Evolutionary conservation across 2,888 invertebrate species (phyloP).

Genomic region (Caenorhabditis macrosperma): DNA sequence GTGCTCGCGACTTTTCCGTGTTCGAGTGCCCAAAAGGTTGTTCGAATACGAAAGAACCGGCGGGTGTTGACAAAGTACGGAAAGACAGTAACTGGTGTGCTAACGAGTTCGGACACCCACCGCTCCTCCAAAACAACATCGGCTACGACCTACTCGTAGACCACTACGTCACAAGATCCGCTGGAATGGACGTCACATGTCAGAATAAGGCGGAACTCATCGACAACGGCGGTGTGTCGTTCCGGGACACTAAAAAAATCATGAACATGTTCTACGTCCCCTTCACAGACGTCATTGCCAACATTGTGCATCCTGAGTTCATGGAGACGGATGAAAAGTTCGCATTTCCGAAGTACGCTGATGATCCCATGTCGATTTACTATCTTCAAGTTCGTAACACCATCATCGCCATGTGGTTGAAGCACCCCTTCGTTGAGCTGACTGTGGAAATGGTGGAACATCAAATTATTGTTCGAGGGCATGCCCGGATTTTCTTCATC

Average conservation of each 20-base stretch:
- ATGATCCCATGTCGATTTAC: slow-evolving; percentile 41
- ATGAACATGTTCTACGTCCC: slow-evolving; percentile 60
- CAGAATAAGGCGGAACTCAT: slow-evolving; percentile 38
- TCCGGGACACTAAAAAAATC: slow-evolving; percentile 35
- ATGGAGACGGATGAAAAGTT: slow-evolving; percentile 81
- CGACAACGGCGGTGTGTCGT: slow-evolving; percentile 35
- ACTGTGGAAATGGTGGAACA: slow-evolving; percentile 35
- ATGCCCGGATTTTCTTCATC: slow-evolving; percentile 42
- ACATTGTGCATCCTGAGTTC: slow-evolving; percentile 80
- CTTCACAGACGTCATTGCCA: slow-evolving; percentile 51
- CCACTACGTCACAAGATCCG: slow-evolving; percentile 40
- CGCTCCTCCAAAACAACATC: slow-evolving; percentile 46
- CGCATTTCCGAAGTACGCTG: slow-evolving; percentile 80
- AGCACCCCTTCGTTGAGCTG: slow-evolving; percentile 80
- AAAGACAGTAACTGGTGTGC: slow-evolving; percentile 17
- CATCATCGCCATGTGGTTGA: slow-evolving; percentile 81
- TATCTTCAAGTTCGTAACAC: slow-evolving; percentile 82
- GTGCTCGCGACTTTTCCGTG: slow-evolving; percentile 9
- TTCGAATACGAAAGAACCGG: slow-evolving; percentile 4
- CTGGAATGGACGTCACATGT: slow-evolving; percentile 52
- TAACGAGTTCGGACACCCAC: slow-evolving; percentile 43
- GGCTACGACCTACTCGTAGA: slow-evolving; percentile 27
- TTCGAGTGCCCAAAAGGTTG: slow-evolving; percentile 27
- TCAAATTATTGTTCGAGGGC: slow-evolving; percentile 51
- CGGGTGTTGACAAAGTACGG: slow-evolving; percentile 6